These are phyloP conservation scores for Papilio gigon DNA, from an alignment of 2,888 invertebrate genomes.

Conservation along the genomic window DNA sequence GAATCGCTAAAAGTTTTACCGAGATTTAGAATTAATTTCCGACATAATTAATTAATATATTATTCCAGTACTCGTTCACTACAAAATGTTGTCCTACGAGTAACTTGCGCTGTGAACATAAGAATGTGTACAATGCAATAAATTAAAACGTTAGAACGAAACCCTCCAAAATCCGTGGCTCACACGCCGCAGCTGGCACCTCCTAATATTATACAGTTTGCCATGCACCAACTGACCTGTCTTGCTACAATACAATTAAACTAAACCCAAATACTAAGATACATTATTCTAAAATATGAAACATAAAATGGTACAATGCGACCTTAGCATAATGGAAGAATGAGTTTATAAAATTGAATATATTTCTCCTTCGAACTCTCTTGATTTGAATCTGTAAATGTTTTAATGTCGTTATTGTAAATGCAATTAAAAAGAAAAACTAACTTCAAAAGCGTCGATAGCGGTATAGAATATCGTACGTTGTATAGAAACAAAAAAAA, in stretches of 20 bases:
- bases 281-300: slow-evolving; percentile 9
- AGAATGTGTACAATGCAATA: slow-evolving; percentile 13
- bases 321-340: neutral
- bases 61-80: neutral
- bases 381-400: neutral
- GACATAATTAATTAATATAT: too few relatives aligned
- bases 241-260: neutral
- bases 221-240: slow-evolving; percentile 1
- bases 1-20: too few relatives aligned
- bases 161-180: slow-evolving; percentile 2
- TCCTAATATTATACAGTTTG: slow-evolving; percentile 6
- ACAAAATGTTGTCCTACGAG: neutral
- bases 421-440: neutral
- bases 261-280: slow-evolving; percentile 8
- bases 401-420: neutral
- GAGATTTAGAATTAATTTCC: too few relatives aligned
- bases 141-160: slow-evolving; percentile 12
- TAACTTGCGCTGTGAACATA: neutral
- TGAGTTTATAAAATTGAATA: neutral
- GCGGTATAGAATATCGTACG: slow-evolving; percentile 8
- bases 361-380: neutral
- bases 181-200: slow-evolving; percentile 6
- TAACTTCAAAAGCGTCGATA: slow-evolving; percentile 4
- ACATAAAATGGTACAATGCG: neutral
- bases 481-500: slow-evolving; percentile 37